phyloP scores from a whole-genome alignment of 2,113 vertebrate genomes.

The Climacteris rufus region DNA sequence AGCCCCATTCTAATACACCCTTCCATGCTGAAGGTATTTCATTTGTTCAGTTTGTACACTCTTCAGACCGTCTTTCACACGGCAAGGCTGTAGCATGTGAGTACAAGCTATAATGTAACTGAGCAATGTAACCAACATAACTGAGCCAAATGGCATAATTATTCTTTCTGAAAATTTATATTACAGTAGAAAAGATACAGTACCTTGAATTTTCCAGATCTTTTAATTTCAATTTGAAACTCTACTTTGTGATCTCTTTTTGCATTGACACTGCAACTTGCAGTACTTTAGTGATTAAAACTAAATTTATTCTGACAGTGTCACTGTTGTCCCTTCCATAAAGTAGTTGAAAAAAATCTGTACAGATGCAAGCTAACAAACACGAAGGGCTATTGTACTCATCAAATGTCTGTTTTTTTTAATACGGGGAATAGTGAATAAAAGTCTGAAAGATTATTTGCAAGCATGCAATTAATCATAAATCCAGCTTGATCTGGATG shows the following conservation, averaged over 20 bases:
- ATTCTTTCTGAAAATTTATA: neutral
- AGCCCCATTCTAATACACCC: neutral
- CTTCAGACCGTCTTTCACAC: neutral
- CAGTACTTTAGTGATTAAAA: neutral
- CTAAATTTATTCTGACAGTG: neutral
- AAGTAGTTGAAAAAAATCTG: neutral
- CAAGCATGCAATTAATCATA: neutral
- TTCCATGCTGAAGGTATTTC: neutral
- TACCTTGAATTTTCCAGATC: neutral
- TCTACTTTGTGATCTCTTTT: neutral
- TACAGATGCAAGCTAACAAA: neutral
- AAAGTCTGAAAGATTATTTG: neutral
- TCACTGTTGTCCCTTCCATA: neutral
- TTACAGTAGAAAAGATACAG: neutral
- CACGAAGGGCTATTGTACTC: neutral
- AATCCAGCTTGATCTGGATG: constrained; percentile 14
- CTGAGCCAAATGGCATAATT: neutral
- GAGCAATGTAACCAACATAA: neutral
- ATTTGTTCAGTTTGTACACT: neutral
- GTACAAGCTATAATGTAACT: neutral
- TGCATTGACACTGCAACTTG: neutral
- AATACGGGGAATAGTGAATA: neutral
- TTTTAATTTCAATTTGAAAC: neutral
- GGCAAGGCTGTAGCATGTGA: neutral
- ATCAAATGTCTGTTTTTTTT: neutral